phyloP scores from a whole-genome alignment of 2,113 vertebrate genomes.

The Podiceps cristatus region DNA sequence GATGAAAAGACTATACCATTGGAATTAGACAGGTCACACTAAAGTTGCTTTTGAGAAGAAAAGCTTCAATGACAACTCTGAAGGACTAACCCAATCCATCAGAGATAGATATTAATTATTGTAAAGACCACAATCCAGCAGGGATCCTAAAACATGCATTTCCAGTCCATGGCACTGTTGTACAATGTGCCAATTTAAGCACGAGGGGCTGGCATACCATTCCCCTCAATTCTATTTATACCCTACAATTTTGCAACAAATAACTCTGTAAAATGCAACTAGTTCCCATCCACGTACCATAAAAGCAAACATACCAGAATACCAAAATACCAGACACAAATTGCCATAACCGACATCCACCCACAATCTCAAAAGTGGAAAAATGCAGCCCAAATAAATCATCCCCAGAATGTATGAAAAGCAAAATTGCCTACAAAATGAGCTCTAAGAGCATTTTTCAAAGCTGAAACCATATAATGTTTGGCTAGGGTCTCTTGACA shows the following conservation, averaged over 20 bases:
- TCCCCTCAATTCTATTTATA: background rate
- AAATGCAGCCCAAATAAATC: background rate
- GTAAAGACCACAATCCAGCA: background rate
- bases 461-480: background rate
- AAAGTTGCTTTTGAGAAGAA: background rate
- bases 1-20: background rate
- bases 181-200: background rate
- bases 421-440: background rate
- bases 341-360: background rate
- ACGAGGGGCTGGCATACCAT: background rate
- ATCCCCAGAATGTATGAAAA: background rate
- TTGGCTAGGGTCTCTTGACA: background rate
- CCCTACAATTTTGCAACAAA: background rate
- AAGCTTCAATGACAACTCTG: background rate
- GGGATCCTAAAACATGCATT: background rate
- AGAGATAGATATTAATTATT: background rate
- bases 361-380: background rate
- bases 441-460: background rate
- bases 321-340: background rate
- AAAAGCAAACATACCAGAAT: background rate
- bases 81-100: background rate
- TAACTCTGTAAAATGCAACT: background rate
- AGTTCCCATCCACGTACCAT: background rate
- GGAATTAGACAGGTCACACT: background rate
- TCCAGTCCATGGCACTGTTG: background rate